These are phyloP conservation scores for Alosa sapidissima DNA, from an alignment of 2,797 vertebrate genomes.

Conservation along the genomic window DNA sequence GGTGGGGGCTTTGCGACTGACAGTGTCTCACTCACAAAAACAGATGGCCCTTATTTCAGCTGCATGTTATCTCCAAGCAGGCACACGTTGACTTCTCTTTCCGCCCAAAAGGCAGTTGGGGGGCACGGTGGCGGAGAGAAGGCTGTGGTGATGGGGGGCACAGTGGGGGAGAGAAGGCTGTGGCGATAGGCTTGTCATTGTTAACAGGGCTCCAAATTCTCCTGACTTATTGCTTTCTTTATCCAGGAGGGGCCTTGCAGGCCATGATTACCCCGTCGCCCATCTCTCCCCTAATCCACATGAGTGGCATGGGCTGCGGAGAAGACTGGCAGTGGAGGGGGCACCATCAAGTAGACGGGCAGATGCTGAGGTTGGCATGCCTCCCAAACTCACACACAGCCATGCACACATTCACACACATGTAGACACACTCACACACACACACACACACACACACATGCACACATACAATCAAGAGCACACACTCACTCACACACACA, in stretches of 20 bases:
- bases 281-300: conserved; percentile 37
- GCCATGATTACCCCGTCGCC: conserved; percentile 41
- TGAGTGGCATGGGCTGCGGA: conserved; percentile 48
- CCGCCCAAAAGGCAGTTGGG: background rate
- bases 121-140: background rate
- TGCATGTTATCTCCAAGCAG: conserved; percentile 8
- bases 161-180: background rate
- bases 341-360: conserved; percentile 45
- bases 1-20: background rate
- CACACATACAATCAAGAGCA: background rate
- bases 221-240: conserved; percentile 50
- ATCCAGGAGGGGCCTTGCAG: conserved; percentile 46
- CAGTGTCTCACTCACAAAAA: background rate
- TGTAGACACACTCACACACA: background rate
- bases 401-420: background rate
- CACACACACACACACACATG: background rate
- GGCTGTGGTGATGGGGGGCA: background rate
- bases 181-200: conserved; percentile 7
- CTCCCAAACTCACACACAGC: background rate
- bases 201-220: conserved; percentile 3
- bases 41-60: background rate
- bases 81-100: background rate
- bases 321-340: conserved; percentile 37
- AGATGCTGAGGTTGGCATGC: conserved; percentile 52
- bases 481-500: background rate